Evolutionary conservation across 2,888 invertebrate genomes (phyloP), one percentile per base, ranked within the genome.

Genomic region (Lysandra coridon): DNA sequence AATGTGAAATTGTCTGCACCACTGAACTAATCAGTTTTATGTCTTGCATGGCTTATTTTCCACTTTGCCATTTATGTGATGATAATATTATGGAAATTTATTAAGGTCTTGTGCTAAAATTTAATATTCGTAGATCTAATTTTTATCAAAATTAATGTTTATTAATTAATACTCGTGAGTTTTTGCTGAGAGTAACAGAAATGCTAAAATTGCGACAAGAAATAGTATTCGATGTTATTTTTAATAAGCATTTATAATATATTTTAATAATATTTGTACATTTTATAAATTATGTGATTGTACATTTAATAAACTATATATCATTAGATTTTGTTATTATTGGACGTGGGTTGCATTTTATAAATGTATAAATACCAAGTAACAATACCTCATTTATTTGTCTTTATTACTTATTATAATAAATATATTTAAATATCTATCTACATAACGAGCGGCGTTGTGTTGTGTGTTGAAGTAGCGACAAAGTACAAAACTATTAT

Each of bases 231-330:
- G 14, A 40, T 62, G 37, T 37, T 69, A 73, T 78, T 53, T 78
- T 73, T 57, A 53, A 74, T 78, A 73, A 17, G 78, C 78, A 78
- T 78, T 78, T 73, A 69, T 17, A 78, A 53, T 69, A 49, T 53
- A 78, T 78, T 78, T 64, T 78, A 78, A 23, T n/a, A 69, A 57
- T 57, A 76, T 76, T 75, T 76, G 57, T 76, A 76, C 33, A 76
- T 76, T 76, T 76, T 53, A 76, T 76, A 76, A 37, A 76, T 76
- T 69, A 64, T 64, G 33, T 69, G 69, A 69, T 69, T 69, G 69
- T 69, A 69, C 17, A 69, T 69, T 69, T 69, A 69, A 37, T 69
- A 69, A 69, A 69, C 33, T 69, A 69, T 33, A 30, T 64, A 62
- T 33, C 14, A 14, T 33, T 69, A 69, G 40, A 44, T 74, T 14